Percentiles rank a stretch among this genome's conserved stretches.
Conservation (phyloP, 2,113 vertebrate genomes). For the Siniperca knerii region DNA sequence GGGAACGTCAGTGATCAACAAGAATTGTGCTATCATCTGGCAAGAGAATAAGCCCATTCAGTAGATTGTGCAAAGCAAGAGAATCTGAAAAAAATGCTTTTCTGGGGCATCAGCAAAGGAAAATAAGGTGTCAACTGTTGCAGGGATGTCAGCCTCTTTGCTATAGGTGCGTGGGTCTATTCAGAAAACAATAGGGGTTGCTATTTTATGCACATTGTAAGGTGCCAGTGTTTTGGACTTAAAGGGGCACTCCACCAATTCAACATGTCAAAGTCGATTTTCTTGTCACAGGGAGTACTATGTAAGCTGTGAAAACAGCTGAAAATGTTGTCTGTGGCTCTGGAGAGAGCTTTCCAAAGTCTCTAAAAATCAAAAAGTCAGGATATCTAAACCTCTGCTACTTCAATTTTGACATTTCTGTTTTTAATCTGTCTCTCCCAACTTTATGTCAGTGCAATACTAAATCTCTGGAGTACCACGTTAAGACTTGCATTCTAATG, state of each 20-base stretch:
- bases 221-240: background rate
- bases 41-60: background rate
- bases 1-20: background rate
- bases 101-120: background rate
- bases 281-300: background rate
- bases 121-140: background rate
- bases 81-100: background rate
- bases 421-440: background rate
- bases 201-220: background rate
- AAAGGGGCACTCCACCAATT: conserved; percentile 16
- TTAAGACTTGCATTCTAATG: background rate
- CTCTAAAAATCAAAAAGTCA: background rate
- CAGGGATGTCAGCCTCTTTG: background rate
- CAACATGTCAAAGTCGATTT: conserved; percentile 9
- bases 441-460: background rate
- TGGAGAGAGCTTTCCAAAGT: conserved; percentile 1
- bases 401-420: background rate
- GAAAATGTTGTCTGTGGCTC: background rate
- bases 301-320: conserved; percentile 29
- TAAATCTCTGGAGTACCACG: background rate
- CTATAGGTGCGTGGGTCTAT: background rate
- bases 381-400: background rate
- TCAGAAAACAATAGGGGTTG: background rate
- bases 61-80: background rate
- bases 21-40: background rate